Base-by-base conservation (phyloP, 2,888 invertebrate species). In the Stenodera caucasica region DNA sequence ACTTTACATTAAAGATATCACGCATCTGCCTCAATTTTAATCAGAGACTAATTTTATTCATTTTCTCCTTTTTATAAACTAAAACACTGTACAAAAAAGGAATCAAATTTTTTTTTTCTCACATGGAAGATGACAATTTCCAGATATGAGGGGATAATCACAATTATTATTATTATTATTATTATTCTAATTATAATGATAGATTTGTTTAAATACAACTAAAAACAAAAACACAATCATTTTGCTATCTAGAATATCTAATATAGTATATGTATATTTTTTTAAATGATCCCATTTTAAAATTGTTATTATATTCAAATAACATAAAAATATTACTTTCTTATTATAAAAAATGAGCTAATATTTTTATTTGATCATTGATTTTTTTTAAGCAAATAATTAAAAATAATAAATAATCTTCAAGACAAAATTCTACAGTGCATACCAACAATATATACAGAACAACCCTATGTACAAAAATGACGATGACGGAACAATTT, bases 41-140 rank as follows among this genome's bases (percentile, higher is more conserved):
- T 61, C 52, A 63, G 60, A 49, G 58, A 61, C 60, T 62, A 65
- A 51, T 29, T 64, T 60, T 26, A 26, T 26, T 26, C 26, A 26
- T 26, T 4, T 33, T 23, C 54, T 67, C 57, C 65, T 61, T 67
- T n/a, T 53, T 57, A 52, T 56, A 61, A 70, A 67, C 60, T 70
- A 70, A 68, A 72, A 72, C 64, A 70, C 73, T 75, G 75, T 75
- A 77, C 74, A 76, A 64, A 71, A 73, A 69, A 18, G 45, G 45
- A 21, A 11, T 45, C 21, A 45, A 45, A 45, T 21, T 60, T 61
- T 63, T 62, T 55, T 51, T 63, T 56, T 59, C 55, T 60, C 64
- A 61, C 52, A 64, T 66, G 64, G 67, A 67, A 67, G 66, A 64
- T 66, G 60, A 45, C 21, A 21, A 45, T 45, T 45, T 45, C 45